Evolutionary conservation across 2,113 vertebrate genomes (phyloP), one percentile per base, ranked within the genome.

Genomic region (Vombatus ursinus): DNA sequence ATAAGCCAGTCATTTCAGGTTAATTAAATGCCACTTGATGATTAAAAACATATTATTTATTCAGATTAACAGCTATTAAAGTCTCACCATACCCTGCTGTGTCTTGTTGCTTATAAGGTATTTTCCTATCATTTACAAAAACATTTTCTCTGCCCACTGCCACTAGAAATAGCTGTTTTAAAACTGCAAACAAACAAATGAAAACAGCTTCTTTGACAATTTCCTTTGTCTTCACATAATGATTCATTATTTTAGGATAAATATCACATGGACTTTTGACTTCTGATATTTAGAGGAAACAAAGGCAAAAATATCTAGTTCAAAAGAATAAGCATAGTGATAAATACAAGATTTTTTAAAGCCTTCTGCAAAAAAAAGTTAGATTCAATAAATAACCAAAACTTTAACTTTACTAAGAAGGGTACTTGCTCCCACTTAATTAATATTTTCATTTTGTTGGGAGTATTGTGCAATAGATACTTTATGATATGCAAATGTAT

Each of bases 21-120:
- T 98, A 98, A 98, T 98, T 98, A 98, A 98, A 97, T 98, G 96
- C 94, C 96, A 98, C 94, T 98, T 98, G 92, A 98, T 98, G 93
- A 98, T 98, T 98, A 97, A 98, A 98, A 98, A 90, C 95, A 97
- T 98, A 98, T 98, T 98, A 97, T 98, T 99, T 98, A 98, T 98
- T 98, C 98, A 98, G 96, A 98, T 98, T 98, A 98, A 97, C 84
- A 97, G 93, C 94, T 98, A 97, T 97, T 97, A 98, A 92, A 54
- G 93, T 97, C 90, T 96, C 94, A 98, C 97, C 94, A 98, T 9
- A 97, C 0, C 93, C 96, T 96, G 95, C 97, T 98, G 97, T 93
- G 91, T 94, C 93, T 98, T 97, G 97, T 50, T 98, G 96, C 95
- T 84, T 97, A 95, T 95, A 96, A 97, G 52, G 4, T 92, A 96